Percentiles rank a stretch among this genome's conserved stretches.
Evolutionary conservation across 2,888 invertebrate species (phyloP).

Genomic region (Apodemia zela): DNA sequence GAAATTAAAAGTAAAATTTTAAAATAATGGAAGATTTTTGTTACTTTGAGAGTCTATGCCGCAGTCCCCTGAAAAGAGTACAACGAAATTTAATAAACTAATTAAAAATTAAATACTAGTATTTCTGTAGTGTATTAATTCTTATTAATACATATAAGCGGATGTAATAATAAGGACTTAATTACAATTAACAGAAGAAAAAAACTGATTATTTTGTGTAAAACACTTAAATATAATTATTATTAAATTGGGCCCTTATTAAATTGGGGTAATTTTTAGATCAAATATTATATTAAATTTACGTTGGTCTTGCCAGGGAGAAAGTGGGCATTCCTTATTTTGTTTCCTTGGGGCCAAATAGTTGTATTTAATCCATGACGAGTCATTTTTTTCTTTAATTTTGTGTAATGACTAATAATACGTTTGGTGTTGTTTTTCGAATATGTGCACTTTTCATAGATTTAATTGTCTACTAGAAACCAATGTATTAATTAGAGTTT

Average conservation of each 20-base stretch:
- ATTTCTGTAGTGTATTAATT: too few species aligned
- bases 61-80: background rate
- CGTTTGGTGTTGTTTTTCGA: constrained; percentile 24
- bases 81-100: background rate
- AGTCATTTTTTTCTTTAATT: constrained; percentile 48
- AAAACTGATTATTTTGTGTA: too few species aligned
- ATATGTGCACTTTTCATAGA: constrained; percentile 23
- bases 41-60: background rate
- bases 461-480: background rate
- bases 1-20: background rate
- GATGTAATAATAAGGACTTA: background rate
- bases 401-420: constrained; percentile 17
- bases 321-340: constrained; percentile 41
- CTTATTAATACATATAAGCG: background rate
- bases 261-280: too few species aligned
- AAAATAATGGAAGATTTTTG: background rate
- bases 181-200: background rate
- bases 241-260: too few species aligned
- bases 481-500: background rate
- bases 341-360: constrained; percentile 76
- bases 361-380: constrained; percentile 69
- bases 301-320: background rate
- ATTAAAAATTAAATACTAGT: too few species aligned
- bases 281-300: too few species aligned
- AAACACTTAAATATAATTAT: too few species aligned